Evolutionary conservation across 2,888 invertebrate species (phyloP).

Genomic region (Yponomeuta sedellus): DNA sequence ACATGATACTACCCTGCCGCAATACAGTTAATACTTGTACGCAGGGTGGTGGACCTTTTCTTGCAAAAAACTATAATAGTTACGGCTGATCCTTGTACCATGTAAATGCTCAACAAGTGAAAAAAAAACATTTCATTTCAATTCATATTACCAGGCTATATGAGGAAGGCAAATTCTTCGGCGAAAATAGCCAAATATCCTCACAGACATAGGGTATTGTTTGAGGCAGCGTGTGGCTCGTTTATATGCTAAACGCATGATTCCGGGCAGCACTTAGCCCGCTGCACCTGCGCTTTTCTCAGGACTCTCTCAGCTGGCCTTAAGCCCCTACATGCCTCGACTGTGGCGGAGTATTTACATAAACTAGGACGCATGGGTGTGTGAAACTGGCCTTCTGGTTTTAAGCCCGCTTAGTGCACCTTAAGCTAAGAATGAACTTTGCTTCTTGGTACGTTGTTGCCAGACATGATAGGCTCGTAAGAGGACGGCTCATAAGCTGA

Average conservation of each 20-base stretch:
- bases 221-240: conserved; percentile 27
- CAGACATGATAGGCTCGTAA: too few relatives aligned
- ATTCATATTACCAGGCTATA: neutral
- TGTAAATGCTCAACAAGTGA: too few relatives aligned
- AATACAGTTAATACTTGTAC: too few relatives aligned
- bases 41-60: too few relatives aligned
- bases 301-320: neutral
- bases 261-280: conserved; percentile 25
- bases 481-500: too few relatives aligned
- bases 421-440: neutral
- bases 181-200: neutral
- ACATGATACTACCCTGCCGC: too few relatives aligned
- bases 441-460: neutral
- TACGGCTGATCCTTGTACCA: too few relatives aligned
- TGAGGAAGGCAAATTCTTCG: neutral
- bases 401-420: neutral
- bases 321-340: conserved; percentile 1
- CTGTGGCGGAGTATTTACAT: neutral
- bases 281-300: conserved; percentile 16
- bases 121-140: too few relatives aligned
- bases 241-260: conserved; percentile 37
- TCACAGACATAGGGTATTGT: conserved; percentile 9
- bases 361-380: neutral
- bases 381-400: neutral
- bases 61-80: too few relatives aligned